Evolutionary conservation across 2,888 invertebrate genomes (phyloP), one percentile per base, ranked within the genome.

Genomic region (Cephus pygmeus): DNA sequence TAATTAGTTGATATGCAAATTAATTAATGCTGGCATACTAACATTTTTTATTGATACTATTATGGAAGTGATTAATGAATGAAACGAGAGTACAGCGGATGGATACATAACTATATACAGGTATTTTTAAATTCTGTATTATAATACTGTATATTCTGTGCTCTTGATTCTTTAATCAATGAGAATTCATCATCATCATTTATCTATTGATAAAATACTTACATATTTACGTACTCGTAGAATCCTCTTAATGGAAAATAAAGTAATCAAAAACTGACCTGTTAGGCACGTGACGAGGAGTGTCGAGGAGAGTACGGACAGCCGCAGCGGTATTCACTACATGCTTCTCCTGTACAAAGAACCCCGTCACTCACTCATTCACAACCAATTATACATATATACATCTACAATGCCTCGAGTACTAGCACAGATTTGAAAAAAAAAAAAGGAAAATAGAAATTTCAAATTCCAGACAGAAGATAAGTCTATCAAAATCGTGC

Each of bases 271-370:
- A 86, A 86, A 91, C 91, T 87, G 91, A 91, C 91, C 91, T 91
- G 87, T 80, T 85, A 86, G 90, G 87, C 86, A 89, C 86, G 87
- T 90, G 89, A 86, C 91, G 91, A 90, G 90, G 90, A 89, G 89
- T 90, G 88, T 91, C 91, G 87, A 91, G 89, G 89, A 87, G 88
- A 83, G 90, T 88, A 87, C 91, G 91, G 86, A 85, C 87, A 90
- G 88, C 82, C 85, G 88, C 87, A 88, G 89, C 87, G 84, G 89
- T 85, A 88, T 84, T 90, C 87, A 87, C 87, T 88, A 88, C 89
- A 89, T 90, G 90, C 89, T 90, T 91, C 86, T 91, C 91, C 91
- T 91, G 90, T 88, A 91, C 90, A 91, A 85, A 90, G 87, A 90
- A 90, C 88, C 90, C 88, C 87, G 88, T 90, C 90, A 91, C 90